Evolutionary conservation across 2,888 invertebrate genomes (phyloP).

Genomic region (Gortyna flavago): DNA sequence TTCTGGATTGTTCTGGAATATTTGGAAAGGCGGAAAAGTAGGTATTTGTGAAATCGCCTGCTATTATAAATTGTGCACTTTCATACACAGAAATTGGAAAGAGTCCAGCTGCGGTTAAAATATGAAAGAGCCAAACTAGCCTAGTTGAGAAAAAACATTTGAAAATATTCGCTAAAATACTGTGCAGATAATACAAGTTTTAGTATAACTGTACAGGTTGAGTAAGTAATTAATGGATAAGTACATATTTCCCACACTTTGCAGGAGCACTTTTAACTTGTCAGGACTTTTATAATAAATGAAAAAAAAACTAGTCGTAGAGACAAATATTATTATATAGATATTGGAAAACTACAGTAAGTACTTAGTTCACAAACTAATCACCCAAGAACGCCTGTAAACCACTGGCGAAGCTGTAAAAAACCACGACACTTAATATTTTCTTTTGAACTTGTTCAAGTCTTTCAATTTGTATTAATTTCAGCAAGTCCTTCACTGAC

Average conservation of each 20-base stretch:
- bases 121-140: conserved; percentile 55
- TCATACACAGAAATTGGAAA: conserved; percentile 69
- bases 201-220: background rate
- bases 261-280: background rate
- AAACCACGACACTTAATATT: background rate
- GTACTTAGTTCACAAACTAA: conserved; percentile 19
- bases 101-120: conserved; percentile 66
- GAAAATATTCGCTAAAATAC: conserved; percentile 17
- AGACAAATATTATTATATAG: no score
- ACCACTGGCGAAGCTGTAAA: background rate
- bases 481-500: background rate
- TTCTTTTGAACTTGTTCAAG: background rate
- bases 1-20: conserved; percentile 22
- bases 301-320: background rate
- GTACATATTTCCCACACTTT: background rate
- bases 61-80: conserved; percentile 69
- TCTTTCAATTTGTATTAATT: conserved; percentile 11
- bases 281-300: background rate
- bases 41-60: conserved; percentile 59
- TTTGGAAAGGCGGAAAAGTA: conserved; percentile 17
- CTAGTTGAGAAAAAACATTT: conserved; percentile 31
- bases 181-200: background rate
- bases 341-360: background rate
- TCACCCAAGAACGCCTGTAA: conserved; percentile 10
- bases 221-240: background rate